Conservation (phyloP, 2,797 vertebrate species). For the Brachyalestes nurse region DNA sequence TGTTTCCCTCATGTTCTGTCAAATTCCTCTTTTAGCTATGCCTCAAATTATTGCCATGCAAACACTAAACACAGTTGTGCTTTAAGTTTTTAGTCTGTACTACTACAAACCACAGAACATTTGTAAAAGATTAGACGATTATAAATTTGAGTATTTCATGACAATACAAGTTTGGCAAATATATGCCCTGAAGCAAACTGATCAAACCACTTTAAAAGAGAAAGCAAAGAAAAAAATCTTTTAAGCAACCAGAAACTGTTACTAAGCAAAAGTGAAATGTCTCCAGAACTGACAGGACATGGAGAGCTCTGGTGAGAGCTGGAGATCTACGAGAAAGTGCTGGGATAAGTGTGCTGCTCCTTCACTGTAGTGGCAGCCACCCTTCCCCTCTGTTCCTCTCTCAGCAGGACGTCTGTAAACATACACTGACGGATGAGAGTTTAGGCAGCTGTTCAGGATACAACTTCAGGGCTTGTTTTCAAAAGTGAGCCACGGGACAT, state of each 20-base stretch:
- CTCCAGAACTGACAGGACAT: conserved; percentile 3
- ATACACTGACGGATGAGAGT: conserved; percentile 75
- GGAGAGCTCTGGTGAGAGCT: not conserved
- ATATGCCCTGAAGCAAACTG: not conserved
- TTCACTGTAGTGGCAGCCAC: conserved; percentile 46
- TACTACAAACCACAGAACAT: not conserved
- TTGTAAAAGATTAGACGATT: too few relatives aligned
- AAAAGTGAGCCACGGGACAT: not conserved
- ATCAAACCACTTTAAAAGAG: not conserved
- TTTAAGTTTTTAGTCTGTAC: not conserved
- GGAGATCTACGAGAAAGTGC: not conserved
- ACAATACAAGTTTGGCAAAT: not conserved
- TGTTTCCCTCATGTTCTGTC: too few relatives aligned
- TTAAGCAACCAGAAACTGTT: not conserved
- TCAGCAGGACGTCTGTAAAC: conserved; percentile 79
- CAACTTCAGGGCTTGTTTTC: conserved; percentile 66
- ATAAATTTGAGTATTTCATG: not conserved
- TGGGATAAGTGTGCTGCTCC: conserved; percentile 33
- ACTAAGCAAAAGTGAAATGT: not conserved
- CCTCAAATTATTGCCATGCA: not conserved
- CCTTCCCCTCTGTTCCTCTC: conserved; percentile 78
- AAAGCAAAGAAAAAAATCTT: not conserved
- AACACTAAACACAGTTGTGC: not conserved
- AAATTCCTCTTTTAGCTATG: too few relatives aligned
- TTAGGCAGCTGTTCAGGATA: conserved; percentile 72